Conservation (phyloP, 2,797 vertebrate genomes). For the Borostomias antarcticus region DNA sequence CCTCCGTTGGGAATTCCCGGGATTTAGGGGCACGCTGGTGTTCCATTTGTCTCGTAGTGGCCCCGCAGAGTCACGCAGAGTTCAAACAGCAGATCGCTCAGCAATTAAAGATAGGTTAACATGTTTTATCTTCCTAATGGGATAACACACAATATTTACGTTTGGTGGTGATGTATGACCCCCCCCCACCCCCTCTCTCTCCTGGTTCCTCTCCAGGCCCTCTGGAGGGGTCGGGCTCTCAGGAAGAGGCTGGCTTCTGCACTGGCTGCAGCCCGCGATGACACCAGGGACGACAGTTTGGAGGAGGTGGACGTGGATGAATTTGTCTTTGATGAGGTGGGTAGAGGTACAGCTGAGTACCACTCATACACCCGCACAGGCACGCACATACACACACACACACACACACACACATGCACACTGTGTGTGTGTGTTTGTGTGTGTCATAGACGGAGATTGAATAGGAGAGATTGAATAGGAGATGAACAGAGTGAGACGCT, state of each 20-base stretch:
- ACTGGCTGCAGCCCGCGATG: constrained; percentile 69
- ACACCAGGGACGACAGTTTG: constrained; percentile 81
- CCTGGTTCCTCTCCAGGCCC: constrained; percentile 83
- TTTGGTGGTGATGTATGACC: constrained; percentile 84
- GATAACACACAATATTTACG: constrained; percentile 90
- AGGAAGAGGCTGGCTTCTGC: constrained; percentile 85
- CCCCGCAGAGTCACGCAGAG: constrained; percentile 89
- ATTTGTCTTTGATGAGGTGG: constrained; percentile 89
- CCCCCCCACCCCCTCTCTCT: constrained; percentile 12
- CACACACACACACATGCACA: background rate
- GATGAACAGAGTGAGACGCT: too few species aligned
- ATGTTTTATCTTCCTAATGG: constrained; percentile 97
- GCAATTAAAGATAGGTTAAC: constrained; percentile 88
- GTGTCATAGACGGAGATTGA: too few species aligned
- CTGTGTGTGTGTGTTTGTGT: too few species aligned
- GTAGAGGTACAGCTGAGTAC: constrained; percentile 22
- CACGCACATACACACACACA: constrained; percentile 10
- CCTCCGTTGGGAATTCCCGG: constrained; percentile 80
- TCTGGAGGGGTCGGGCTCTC: constrained; percentile 88
- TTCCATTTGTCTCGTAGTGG: constrained; percentile 94
- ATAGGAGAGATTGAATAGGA: too few species aligned
- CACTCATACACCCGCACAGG: background rate
- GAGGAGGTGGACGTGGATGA: constrained; percentile 88
- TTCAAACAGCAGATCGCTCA: constrained; percentile 93
- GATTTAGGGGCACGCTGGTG: constrained; percentile 87